These are phyloP conservation scores for Acanthopagrus latus DNA, from an alignment of 2,797 vertebrate species.

Conservation along the genomic window DNA sequence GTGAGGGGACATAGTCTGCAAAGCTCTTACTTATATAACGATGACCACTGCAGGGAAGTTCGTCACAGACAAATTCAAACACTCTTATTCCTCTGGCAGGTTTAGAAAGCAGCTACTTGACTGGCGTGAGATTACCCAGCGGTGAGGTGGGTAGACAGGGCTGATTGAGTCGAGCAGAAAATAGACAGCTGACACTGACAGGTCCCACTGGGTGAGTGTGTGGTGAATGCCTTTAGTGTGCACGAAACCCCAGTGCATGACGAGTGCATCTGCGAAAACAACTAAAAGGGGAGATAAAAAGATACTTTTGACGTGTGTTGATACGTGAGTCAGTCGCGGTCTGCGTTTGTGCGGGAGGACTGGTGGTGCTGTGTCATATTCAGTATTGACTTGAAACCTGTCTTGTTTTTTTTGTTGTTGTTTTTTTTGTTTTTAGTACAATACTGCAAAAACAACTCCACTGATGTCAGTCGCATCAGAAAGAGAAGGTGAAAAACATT, in stretches of 20 bases:
- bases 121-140: slow-evolving; percentile 6
- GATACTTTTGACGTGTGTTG: neutral
- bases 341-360: slow-evolving; percentile 3
- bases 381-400: slow-evolving; percentile 16
- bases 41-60: slow-evolving; percentile 29
- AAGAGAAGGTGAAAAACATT: slow-evolving; percentile 15
- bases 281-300: slow-evolving; percentile 18
- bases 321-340: slow-evolving; percentile 4
- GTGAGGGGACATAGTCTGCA: slow-evolving; percentile 9
- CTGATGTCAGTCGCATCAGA: slow-evolving; percentile 28
- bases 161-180: slow-evolving; percentile 35
- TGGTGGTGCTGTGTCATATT: slow-evolving; percentile 5
- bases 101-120: slow-evolving; percentile 10
- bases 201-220: slow-evolving; percentile 16
- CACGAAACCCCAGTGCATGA: neutral
- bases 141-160: slow-evolving; percentile 18
- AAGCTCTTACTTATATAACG: slow-evolving; percentile 19
- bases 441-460: neutral
- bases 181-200: slow-evolving; percentile 44
- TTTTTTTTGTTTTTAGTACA: no score
- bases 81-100: slow-evolving; percentile 1
- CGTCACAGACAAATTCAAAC: slow-evolving; percentile 18
- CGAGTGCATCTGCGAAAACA: slow-evolving; percentile 9
- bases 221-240: slow-evolving; percentile 40
- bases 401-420: no score